phyloP scores from a whole-genome alignment of 2,888 invertebrate genomes.

The Byasa hedistus region DNA sequence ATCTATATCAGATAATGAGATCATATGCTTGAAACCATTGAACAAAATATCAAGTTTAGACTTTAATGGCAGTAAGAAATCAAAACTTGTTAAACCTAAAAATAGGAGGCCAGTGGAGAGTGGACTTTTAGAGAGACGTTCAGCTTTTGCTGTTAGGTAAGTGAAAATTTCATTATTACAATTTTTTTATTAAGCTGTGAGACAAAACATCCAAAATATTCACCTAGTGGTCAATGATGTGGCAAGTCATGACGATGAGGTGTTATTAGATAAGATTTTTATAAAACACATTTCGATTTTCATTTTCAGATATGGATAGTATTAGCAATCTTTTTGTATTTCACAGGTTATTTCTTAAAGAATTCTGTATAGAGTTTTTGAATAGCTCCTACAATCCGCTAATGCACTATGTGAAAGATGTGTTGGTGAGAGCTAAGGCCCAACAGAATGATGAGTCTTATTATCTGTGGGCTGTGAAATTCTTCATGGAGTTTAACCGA shows the following conservation, averaged over 20 bases:
- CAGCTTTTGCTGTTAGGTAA: slow-evolving; percentile 90
- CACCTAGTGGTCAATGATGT: background rate
- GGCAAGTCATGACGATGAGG: background rate
- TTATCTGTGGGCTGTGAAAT: slow-evolving; percentile 95
- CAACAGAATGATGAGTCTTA: slow-evolving; percentile 95
- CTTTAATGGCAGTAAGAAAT: slow-evolving; percentile 85
- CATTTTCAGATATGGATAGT: no score
- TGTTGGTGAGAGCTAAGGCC: slow-evolving; percentile 83
- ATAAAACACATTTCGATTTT: no score
- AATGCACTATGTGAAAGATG: slow-evolving; percentile 92
- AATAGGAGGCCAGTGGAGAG: slow-evolving; percentile 85
- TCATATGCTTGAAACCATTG: slow-evolving; percentile 93
- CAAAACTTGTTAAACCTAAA: slow-evolving; percentile 82
- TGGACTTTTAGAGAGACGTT: slow-evolving; percentile 85
- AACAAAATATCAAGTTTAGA: slow-evolving; percentile 87
- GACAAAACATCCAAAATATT: background rate
- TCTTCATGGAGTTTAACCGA: slow-evolving; percentile 99
- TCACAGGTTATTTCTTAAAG: slow-evolving; percentile 90
- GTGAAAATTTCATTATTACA: slow-evolving; percentile 22
- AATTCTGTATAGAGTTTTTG: slow-evolving; percentile 96
- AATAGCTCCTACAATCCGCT: slow-evolving; percentile 95
- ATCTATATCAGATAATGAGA: slow-evolving; percentile 92
- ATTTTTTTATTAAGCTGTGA: background rate
- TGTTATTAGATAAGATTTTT: background rate
- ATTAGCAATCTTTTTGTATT: background rate